These are phyloP conservation scores for Bolinopsis microptera DNA, from an alignment of 37 sponge, comb jelly and placozoan genomes.

Conservation along the genomic window DNA sequence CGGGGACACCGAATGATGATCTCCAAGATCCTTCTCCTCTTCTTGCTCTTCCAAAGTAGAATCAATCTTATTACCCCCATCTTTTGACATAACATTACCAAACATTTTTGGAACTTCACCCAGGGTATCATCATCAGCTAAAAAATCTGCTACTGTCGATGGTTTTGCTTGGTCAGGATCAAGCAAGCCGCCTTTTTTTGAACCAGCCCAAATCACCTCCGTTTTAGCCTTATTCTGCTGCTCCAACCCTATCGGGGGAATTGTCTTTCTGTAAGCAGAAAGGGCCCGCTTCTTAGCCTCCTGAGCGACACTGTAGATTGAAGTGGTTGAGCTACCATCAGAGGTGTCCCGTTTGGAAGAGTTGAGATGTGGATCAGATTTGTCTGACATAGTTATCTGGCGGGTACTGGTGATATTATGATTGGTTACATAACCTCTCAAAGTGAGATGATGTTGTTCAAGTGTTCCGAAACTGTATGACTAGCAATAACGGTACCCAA, in stretches of 20 bases:
- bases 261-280: constrained; percentile 21
- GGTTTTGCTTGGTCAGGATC: neutral
- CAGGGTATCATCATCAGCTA: neutral
- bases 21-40: too few species aligned
- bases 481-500: too few species aligned
- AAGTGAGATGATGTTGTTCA: too few species aligned
- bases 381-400: neutral
- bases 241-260: neutral
- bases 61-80: too few species aligned
- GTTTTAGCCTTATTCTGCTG: neutral
- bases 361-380: neutral
- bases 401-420: too few species aligned
- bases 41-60: too few species aligned
- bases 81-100: too few species aligned
- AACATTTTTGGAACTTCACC: too few species aligned
- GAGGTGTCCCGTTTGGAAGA: neutral
- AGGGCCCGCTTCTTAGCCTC: constrained; percentile 39
- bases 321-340: neutral
- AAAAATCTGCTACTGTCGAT: neutral
- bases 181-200: neutral
- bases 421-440: too few species aligned
- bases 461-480: too few species aligned
- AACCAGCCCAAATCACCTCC: neutral
- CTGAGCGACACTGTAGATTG: neutral
- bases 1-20: too few species aligned